Conservation (phyloP, 2,888 invertebrate genomes). For the Scelioninae gen. 1 region DNA sequence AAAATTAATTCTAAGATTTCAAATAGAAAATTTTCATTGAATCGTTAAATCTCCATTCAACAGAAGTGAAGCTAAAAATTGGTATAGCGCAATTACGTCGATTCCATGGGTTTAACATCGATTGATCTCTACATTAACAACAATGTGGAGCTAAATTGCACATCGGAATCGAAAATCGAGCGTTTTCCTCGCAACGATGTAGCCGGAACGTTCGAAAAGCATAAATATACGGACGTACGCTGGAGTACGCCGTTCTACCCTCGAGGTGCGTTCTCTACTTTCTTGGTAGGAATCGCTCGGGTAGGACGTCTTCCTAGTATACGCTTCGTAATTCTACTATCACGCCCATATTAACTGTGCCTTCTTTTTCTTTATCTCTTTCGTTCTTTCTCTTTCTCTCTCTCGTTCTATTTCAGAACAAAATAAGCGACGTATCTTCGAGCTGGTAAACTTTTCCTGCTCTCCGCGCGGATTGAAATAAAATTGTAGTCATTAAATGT, state of each 20-base stretch:
- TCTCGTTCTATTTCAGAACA: conserved; percentile 18
- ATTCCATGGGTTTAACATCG: conserved; percentile 47
- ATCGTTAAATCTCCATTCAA: neutral
- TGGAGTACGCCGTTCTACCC: conserved; percentile 69
- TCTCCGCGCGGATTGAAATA: conserved; percentile 67
- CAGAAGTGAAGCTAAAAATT: neutral
- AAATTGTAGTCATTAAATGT: conserved; percentile 68
- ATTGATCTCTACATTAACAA: conserved; percentile 57
- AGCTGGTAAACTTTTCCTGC: conserved; percentile 66
- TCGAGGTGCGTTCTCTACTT: conserved; percentile 73
- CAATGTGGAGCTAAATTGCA: conserved; percentile 57
- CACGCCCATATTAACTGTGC: conserved; percentile 76
- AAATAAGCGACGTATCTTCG: conserved; percentile 54
- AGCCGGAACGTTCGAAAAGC: conserved; percentile 52
- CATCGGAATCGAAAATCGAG: conserved; percentile 48
- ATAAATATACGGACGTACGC: conserved; percentile 60
- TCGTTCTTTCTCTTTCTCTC: conserved; percentile 35
- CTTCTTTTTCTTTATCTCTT: conserved; percentile 42
- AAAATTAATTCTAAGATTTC: neutral
- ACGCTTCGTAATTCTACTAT: conserved; percentile 73
- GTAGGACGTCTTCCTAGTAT: conserved; percentile 77
- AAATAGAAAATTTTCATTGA: neutral
- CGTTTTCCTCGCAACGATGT: conserved; percentile 47
- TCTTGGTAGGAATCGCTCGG: conserved; percentile 74
- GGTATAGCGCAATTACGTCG: conserved; percentile 5